phyloP scores from a whole-genome alignment of 2,113 vertebrate species.

The Ciconia boyciana region DNA sequence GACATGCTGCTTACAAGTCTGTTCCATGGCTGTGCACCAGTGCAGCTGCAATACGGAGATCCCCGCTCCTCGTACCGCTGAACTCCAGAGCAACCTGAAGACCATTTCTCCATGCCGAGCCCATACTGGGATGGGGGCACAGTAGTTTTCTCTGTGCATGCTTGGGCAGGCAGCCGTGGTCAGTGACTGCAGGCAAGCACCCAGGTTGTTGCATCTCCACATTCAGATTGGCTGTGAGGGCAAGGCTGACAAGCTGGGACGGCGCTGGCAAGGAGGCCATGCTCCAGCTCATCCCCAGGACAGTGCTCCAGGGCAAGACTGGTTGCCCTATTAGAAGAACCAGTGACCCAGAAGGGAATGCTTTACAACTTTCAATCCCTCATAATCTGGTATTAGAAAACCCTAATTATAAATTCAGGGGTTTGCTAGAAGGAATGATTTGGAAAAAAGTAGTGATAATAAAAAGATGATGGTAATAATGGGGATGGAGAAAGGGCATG shows the following conservation, averaged over 20 bases:
- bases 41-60: not conserved
- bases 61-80: accelerated
- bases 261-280: accelerated
- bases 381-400: not conserved
- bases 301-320: not conserved
- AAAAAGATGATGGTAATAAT: not conserved
- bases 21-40: not conserved
- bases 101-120: not conserved
- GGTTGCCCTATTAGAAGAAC: not conserved
- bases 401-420: not conserved
- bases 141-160: not conserved
- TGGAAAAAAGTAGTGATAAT: not conserved
- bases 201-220: not conserved
- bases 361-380: not conserved
- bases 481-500: not conserved
- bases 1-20: accelerated
- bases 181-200: not conserved
- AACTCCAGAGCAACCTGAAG: not conserved
- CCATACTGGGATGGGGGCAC: accelerated
- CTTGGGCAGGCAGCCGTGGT: not conserved
- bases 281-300: not conserved
- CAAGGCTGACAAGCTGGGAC: not conserved
- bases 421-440: not conserved
- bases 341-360: slow-evolving; percentile 23
- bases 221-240: not conserved